Evolutionary conservation across 2,113 vertebrate species (phyloP).

Genomic region (Ictalurus punctatus): DNA sequence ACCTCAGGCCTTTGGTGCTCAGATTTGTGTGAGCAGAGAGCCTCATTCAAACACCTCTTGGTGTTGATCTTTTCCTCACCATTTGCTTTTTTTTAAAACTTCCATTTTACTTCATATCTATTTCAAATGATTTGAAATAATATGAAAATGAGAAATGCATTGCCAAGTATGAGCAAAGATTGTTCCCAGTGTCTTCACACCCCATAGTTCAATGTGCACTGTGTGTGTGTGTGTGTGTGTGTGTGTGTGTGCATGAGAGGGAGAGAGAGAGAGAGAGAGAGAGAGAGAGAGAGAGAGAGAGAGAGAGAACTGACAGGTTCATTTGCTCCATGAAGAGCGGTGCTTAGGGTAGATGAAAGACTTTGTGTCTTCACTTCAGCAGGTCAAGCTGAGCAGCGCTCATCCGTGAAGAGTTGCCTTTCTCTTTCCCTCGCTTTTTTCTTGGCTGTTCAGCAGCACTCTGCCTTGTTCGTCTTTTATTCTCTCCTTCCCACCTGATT

Average conservation of each 20-base stretch:
- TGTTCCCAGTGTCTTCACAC: conserved; percentile 47
- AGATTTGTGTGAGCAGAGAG: conserved; percentile 35
- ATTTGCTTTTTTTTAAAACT: conserved; percentile 3
- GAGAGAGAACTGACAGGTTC: conserved; percentile 92
- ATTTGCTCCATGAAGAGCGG: conserved; percentile 95
- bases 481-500: conserved; percentile 17
- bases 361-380: conserved; percentile 88
- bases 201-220: conserved; percentile 23
- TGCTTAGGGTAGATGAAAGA: conserved; percentile 98
- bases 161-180: neutral
- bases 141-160: neutral
- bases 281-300: conserved; percentile 41
- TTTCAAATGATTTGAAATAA: neutral
- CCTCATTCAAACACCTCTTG: conserved; percentile 19
- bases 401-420: conserved; percentile 65
- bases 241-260: conserved; percentile 42
- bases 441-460: conserved; percentile 11
- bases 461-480: conserved; percentile 13
- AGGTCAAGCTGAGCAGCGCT: conserved; percentile 71
- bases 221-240: conserved; percentile 21
- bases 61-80: neutral
- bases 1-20: neutral
- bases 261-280: conserved; percentile 31
- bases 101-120: neutral
- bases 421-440: conserved; percentile 29